phyloP scores from a whole-genome alignment of 1,140 invertebrate genomes.

The Ceratosolen solmsi region DNA sequence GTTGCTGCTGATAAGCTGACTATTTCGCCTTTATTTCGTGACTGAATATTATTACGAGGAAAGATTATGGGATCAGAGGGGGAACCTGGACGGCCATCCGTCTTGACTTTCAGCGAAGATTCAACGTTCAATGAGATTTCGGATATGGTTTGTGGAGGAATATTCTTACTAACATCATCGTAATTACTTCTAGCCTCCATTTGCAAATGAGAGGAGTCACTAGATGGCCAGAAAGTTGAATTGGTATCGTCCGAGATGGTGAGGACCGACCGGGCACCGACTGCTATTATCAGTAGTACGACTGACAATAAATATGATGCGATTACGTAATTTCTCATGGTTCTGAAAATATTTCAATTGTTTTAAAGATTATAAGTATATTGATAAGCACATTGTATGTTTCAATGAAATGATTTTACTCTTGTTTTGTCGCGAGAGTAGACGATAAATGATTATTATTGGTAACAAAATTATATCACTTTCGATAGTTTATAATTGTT shows the following conservation, averaged over 20 bases:
- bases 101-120: constrained; percentile 18
- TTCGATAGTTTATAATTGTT: no score
- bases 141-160: not conserved
- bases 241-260: not conserved
- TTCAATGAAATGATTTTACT: no score
- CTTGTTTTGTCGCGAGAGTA: no score
- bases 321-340: not conserved
- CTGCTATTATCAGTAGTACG: not conserved
- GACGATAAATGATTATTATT: no score
- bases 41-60: not conserved
- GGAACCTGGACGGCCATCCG: not conserved
- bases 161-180: not conserved
- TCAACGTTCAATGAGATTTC: not conserved
- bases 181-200: constrained; percentile 52
- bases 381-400: no score
- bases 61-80: constrained; percentile 3
- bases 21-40: not conserved
- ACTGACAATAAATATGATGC: not conserved
- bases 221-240: not conserved
- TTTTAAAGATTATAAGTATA: not conserved
- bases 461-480: no score
- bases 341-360: not conserved
- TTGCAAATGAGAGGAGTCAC: constrained; percentile 46
- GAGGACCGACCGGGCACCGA: not conserved
- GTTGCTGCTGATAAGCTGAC: no score